Base-by-base conservation (phyloP, 2,113 vertebrate genomes). In the Alligator mississippiensis region DNA sequence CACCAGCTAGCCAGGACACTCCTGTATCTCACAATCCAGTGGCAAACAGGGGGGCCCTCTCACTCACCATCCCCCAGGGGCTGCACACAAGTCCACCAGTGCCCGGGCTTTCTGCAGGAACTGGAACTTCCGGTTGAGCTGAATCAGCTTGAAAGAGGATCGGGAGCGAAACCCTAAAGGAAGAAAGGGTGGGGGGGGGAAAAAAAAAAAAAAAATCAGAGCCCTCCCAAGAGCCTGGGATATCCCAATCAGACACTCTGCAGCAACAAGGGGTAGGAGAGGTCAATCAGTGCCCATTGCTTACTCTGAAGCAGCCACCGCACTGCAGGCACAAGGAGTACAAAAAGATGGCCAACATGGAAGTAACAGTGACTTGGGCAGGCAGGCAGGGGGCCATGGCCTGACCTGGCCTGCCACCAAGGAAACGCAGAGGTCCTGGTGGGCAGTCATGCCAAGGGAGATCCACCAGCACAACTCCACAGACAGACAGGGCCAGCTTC, bases 71-170 rank as follows among this genome's bases (percentile, higher is more conserved):
- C 99, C 99, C 9, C 99, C 99, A 0, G 99, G 99, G 14, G 99
- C 99, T 0, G 99, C 99, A 19, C 99, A 99, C 80, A 99, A 97
- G 82, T 99, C 99, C 91, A 99, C 76, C 91, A 99, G 59, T 1
- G 98, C 99, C 61, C 99, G 97, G 1, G 99, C 98, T 96, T 98
- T 99, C 96, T 99, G 99, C 11, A 99, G 91, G 97, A 99, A 99
- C 96, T 99, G 99, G 97, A 99, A 99, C 82, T 99, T 99, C 28
- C 99, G 98, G 82, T 99, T 99, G 55, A 99, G 98, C 95, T 99
- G 99, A 22, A 99, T 99, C n/a, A 99, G 98, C 64, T 99, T 99
- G 96, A 99, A 99, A 47, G 99, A 99, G 1, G 99, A 99, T 60
- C 99, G 99, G 77, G 99, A 99, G 8, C 99, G 99, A 92, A 99